A percentile compares a stretch with the other conserved stretches of the same genome.
Evolutionary conservation across 1,140 invertebrate species (phyloP).

Genomic region (Venturia canescens): DNA sequence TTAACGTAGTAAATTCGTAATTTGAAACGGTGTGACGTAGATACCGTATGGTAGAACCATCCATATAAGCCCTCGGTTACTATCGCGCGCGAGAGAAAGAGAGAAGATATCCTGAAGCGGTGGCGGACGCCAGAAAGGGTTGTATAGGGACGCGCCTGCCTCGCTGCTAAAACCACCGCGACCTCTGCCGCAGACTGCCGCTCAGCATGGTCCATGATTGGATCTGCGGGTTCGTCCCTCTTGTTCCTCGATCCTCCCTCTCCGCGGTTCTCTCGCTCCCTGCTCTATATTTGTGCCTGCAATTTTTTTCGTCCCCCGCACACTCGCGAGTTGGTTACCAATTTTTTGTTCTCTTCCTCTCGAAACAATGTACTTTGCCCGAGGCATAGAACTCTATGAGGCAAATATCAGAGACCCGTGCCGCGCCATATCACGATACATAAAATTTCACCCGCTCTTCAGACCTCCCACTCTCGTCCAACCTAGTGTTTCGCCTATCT

Average conservation of each 20-base stretch:
- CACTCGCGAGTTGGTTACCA: not conserved
- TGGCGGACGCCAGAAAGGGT: not conserved
- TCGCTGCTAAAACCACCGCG: slow-evolving; percentile 24
- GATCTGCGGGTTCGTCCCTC: not conserved
- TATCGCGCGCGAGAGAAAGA: not conserved
- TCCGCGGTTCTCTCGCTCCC: not conserved
- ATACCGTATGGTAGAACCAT: not conserved
- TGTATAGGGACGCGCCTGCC: not conserved
- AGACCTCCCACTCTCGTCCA: too few relatives aligned
- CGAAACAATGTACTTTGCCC: not conserved
- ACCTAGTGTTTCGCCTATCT: too few relatives aligned
- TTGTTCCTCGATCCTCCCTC: not conserved
- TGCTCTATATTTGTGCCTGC: too few relatives aligned
- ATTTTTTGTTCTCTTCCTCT: not conserved
- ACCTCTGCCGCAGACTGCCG: slow-evolving; percentile 13
- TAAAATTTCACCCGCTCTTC: too few relatives aligned
- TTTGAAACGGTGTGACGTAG: slow-evolving; percentile 18
- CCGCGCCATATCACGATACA: too few relatives aligned
- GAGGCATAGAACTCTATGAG: not conserved
- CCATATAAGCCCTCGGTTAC: too few relatives aligned
- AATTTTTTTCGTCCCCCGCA: not conserved
- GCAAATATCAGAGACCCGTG: not conserved
- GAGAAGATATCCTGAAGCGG: not conserved
- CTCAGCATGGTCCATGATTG: slow-evolving; percentile 10
- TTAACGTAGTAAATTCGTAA: slow-evolving; percentile 22